Conservation (phyloP, 2,113 vertebrate genomes). For the Otolemur garnettii region DNA sequence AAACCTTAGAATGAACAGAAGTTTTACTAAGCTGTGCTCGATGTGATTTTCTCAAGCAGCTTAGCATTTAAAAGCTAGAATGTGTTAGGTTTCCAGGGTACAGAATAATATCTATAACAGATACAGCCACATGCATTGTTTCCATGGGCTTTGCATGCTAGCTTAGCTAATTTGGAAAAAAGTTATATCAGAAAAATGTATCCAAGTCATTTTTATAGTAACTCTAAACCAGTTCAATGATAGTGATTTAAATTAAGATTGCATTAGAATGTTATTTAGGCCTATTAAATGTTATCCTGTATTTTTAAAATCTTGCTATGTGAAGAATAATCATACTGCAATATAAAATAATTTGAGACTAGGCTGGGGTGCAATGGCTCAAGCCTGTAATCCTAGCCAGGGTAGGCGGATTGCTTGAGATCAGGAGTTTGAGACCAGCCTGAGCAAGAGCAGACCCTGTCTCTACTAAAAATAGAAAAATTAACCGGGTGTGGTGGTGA, state of each 20-base stretch:
- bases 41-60: not conserved
- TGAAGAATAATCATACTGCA: constrained; percentile 33
- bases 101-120: not conserved
- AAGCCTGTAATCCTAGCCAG: too few species aligned
- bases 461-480: too few species aligned
- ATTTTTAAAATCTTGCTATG: not conserved
- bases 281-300: not conserved
- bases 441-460: too few species aligned
- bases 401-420: too few species aligned
- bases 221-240: not conserved
- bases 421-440: too few species aligned
- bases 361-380: too few species aligned
- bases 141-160: not conserved
- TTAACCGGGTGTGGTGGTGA: too few species aligned
- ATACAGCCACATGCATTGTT: not conserved
- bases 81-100: not conserved
- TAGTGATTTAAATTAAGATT: constrained; percentile 38
- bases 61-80: not conserved
- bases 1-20: constrained; percentile 39
- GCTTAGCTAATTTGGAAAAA: constrained; percentile 10
- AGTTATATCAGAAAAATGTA: not conserved
- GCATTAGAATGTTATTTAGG: constrained; percentile 1
- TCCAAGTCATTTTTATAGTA: not conserved
- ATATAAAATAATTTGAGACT: not conserved
- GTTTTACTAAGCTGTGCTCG: constrained; percentile 5